Base-by-base conservation (phyloP, 2,888 invertebrate genomes). In the Mallateleia sp. region DNA sequence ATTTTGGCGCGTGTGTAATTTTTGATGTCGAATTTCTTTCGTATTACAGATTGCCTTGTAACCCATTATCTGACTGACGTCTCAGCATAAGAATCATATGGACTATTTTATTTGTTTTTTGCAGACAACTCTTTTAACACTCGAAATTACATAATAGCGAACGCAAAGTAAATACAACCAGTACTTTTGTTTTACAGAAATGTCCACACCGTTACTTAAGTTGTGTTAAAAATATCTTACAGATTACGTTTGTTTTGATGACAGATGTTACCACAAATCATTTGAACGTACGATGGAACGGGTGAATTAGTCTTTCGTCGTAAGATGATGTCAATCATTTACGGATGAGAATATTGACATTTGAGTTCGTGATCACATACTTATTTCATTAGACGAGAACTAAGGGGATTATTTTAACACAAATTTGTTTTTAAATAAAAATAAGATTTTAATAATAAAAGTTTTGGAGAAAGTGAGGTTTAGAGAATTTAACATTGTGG, bases 251-350 rank as follows among this genome's bases (percentile, higher is more conserved):
- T 72, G 60, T 72, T 80, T 50, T 58, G 64, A 69, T 80, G 80
- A 72, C 64, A 72, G 80, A 80, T 64, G 80, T 80, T 72, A 71
- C 47, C 34, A 72, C 64, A 71, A 79, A 79, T 79, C 64, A 72
- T 71, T 72, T 42, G 2, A 72, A 50, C 32, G 54, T 25, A 32
- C 38, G 38, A 80, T 75, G 34, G 42, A 80, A 34, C 45, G 20
- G 24, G 64, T 79, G 62, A 62, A 62, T 52, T 42, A 47, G 69
- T 47, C 69, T 20, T 52, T 60, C 18, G 32, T 25, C 24, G 24
- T 58, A 38, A 45, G 28, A 32, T 22, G 32, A 24, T 60, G 64
- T 34, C 62, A 54, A 56, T 58, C 64, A 79, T 69, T 60, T 62
- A 54, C 52, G 66, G 25, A 34, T 69, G 79, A 52, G 32, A 60